Evolutionary conservation across 2,797 vertebrate genomes (phyloP).

Genomic region (Amblyopsis hoosieri): DNA sequence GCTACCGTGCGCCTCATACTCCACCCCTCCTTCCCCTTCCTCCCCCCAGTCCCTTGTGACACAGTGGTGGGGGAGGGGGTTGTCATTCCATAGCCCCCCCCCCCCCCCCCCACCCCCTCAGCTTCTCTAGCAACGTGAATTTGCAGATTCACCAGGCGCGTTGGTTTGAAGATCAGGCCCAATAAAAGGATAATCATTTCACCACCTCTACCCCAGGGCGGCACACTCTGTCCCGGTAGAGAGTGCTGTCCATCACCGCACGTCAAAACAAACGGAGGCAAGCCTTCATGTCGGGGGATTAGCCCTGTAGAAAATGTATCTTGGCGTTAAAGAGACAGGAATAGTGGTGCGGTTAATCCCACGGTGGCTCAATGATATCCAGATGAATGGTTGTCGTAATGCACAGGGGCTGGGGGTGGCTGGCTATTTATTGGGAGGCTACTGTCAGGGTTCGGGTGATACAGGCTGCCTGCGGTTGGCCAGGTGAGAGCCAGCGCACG

Average conservation of each 20-base stretch:
- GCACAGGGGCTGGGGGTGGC: slow-evolving; percentile 16
- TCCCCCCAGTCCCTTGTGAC: slow-evolving; percentile 4
- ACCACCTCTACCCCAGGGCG: slow-evolving; percentile 16
- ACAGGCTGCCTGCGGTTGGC: slow-evolving; percentile 26
- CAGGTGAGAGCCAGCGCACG: slow-evolving; percentile 43
- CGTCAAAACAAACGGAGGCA: slow-evolving; percentile 60
- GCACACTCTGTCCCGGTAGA: slow-evolving; percentile 9
- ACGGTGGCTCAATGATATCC: slow-evolving; percentile 58
- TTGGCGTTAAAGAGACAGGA: slow-evolving; percentile 58
- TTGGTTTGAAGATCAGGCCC: slow-evolving; percentile 21
- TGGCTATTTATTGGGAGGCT: not conserved
- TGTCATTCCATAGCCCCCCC: slow-evolving; percentile 56
- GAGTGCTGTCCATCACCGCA: slow-evolving; percentile 48
- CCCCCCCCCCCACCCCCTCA: slow-evolving; percentile 52
- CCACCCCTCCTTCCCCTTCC: slow-evolving; percentile 45
- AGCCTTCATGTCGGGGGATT: slow-evolving; percentile 60
- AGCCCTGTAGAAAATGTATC: slow-evolving; percentile 70
- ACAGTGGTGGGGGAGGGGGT: not conserved
- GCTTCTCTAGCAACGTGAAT: slow-evolving; percentile 64
- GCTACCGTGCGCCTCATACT: no score
- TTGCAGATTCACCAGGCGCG: slow-evolving; percentile 61
- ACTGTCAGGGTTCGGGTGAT: slow-evolving; percentile 20
- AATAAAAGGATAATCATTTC: slow-evolving; percentile 40
- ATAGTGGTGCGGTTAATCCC: slow-evolving; percentile 67
- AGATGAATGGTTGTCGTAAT: slow-evolving; percentile 63